Percentiles rank a stretch among this genome's conserved stretches.
Conservation (phyloP, 2,113 vertebrate species). For the Nymphicus hollandicus region DNA sequence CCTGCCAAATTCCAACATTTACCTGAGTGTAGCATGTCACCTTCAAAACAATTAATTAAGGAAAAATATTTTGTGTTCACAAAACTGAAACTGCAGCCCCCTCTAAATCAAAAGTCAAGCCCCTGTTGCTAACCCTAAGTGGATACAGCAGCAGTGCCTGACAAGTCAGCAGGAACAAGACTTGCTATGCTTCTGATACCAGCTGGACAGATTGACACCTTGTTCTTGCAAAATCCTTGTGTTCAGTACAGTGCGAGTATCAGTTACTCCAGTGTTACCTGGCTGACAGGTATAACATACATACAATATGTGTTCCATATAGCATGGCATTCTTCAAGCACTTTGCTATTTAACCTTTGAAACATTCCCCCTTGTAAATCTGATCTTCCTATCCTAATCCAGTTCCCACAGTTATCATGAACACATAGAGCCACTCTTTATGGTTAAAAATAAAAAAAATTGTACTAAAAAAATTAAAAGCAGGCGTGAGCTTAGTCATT, state of each 20-base stretch:
- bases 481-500: neutral
- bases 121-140: neutral
- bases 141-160: neutral
- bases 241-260: neutral
- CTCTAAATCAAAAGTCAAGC: neutral
- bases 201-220: neutral
- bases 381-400: neutral
- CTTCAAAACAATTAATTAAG: neutral
- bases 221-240: neutral
- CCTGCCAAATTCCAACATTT: neutral
- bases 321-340: neutral
- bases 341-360: neutral
- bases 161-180: neutral
- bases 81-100: neutral
- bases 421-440: neutral
- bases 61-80: neutral
- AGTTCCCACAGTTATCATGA: neutral
- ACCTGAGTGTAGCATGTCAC: neutral
- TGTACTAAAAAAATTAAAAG: neutral
- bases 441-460: neutral
- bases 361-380: neutral
- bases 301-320: neutral
- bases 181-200: neutral
- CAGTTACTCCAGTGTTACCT: accelerated
- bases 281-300: neutral